Evolutionary conservation across 2,888 invertebrate genomes (phyloP), one percentile per base, ranked within the genome.

Genomic region (Panopea generosa): DNA sequence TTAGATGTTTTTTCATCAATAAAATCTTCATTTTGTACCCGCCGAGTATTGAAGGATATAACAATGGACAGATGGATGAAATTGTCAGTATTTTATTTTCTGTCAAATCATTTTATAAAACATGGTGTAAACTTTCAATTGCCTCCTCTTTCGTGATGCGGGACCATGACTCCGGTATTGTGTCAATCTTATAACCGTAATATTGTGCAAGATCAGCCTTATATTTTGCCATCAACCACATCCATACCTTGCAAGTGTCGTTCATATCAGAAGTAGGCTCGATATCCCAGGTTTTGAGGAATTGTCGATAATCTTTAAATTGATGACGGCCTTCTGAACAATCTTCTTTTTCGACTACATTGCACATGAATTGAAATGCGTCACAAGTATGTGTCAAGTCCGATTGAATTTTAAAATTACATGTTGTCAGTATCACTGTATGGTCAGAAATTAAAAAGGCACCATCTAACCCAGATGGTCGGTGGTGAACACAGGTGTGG

Each of bases 71-170:
- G n/a, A n/a, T n/a, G n/a, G n/a, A n/a, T n/a, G n/a, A n/a, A n/a
- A n/a, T n/a, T n/a, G n/a, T n/a, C n/a, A n/a, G n/a, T n/a, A n/a
- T n/a, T n/a, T n/a, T n/a, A n/a, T n/a, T n/a, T n/a, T n/a, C n/a
- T n/a, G n/a, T n/a, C n/a, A n/a, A n/a, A n/a, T n/a, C n/a, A n/a
- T n/a, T n/a, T n/a, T n/a, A n/a, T n/a, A n/a, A n/a, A n/a, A n/a
- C n/a, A n/a, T n/a, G n/a, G n/a, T n/a, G n/a, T n/a, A 26, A 53
- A 27, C 53, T 53, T n/a, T 53, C 27, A 2, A 53, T 26, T 9
- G 53, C 53, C 14, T 53, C 79, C 66, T 40, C 77, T 77, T 24
- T 43, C 79, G 29, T 22, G 47, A 16, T 80, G 68, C 24, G 77
- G 74, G 7, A 77, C 77, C 24, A 61, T 47, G 29, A 6, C 1